Conservation (phyloP, 2,113 vertebrate genomes). For the Climacteris rufus region DNA sequence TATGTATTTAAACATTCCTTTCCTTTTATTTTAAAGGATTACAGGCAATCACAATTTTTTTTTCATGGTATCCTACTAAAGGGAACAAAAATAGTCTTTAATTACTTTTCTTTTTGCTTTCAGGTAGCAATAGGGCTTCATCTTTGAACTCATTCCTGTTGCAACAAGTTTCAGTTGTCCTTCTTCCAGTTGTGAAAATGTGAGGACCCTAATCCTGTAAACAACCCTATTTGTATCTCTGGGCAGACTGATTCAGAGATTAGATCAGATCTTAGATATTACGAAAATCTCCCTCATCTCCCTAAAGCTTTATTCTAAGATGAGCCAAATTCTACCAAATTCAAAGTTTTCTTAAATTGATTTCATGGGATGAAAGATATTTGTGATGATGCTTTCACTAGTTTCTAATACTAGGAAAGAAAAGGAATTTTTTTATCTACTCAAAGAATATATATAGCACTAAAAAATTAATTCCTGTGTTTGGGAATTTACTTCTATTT, state of each 20-base stretch:
- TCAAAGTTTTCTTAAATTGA: not conserved
- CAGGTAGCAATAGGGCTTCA: not conserved
- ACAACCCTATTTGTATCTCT: not conserved
- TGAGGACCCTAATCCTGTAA: not conserved
- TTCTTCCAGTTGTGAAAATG: not conserved
- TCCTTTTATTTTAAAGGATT: not conserved
- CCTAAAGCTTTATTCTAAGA: not conserved
- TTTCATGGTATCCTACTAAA: not conserved
- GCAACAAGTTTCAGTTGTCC: not conserved
- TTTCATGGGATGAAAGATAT: not conserved
- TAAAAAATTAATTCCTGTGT: not conserved
- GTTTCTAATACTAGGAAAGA: not conserved
- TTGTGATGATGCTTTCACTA: not conserved
- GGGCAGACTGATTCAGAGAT: not conserved
- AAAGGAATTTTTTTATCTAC: not conserved
- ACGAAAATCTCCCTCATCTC: not conserved
- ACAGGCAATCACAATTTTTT: not conserved
- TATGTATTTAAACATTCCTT: not conserved
- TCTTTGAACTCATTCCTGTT: not conserved
- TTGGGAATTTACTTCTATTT: not conserved
- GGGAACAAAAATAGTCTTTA: not conserved
- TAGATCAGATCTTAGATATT: not conserved
- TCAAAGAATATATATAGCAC: not conserved
- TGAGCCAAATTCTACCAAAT: not conserved
- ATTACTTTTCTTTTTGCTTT: not conserved